Base-by-base conservation (phyloP, 1,140 invertebrate species). In the Leptinotarsa texana region DNA sequence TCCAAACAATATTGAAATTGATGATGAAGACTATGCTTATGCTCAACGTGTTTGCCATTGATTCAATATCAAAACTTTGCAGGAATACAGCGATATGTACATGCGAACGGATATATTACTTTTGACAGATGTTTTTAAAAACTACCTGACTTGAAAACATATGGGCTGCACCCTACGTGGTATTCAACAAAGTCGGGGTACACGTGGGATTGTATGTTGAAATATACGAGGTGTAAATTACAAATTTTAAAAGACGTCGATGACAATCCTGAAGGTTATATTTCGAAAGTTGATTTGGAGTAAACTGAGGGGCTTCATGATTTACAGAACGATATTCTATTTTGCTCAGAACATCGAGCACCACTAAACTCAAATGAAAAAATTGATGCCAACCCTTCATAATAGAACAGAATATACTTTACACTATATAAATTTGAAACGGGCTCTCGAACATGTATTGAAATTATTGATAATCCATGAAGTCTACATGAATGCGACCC, bases 261-360 rank as follows among this genome's bases (percentile, higher is more conserved):
- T 76, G 81, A 87, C 47, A 13, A n/a, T 70, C n/a, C 57, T 0
- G 17, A 27, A 63, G 21, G 24, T 22, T 57, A 65, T 27, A 78
- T 84, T 67, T 78, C 90, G 24, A 87, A 75, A 72, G 65, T 75
- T 13, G 70, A 72, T 57, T 63, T 75, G 18, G 63, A 67, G 13
- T 75, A 73, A 68, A 70, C 69, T 17, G 13, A n/a, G 5, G 24
- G 33, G 6, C 42, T 72, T 4, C 81, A 84, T 69, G 70, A 83
- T 63, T 2, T 17, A 22, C 84, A 87, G 77, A 82, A 80, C 70
- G 86, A 86, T 75, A 77, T 86, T 51, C 85, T 86, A 21, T 81
- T 88, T 27, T 80, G 80, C 66, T 81, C 86, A 24, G 81, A 86
- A 74, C 78, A 79, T 71, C 27, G 27, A 24, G 69, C 47, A 48